phyloP scores from a whole-genome alignment of 1,140 invertebrate genomes.

The Panagrolaimus sp. region DNA sequence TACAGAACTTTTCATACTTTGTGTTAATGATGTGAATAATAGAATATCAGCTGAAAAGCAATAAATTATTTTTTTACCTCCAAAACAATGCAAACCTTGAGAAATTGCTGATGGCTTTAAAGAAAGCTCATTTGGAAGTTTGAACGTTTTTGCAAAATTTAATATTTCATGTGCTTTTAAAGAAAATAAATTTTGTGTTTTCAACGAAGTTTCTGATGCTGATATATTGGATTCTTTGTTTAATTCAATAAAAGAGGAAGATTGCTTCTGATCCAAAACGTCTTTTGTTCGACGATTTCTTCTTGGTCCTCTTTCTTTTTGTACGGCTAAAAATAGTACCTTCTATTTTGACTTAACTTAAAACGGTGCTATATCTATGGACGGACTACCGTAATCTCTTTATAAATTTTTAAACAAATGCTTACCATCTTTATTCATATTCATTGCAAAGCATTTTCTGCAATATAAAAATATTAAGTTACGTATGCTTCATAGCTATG shows the following conservation, averaged over 20 bases:
- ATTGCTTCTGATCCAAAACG: not conserved
- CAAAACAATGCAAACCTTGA: no score
- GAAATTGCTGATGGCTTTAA: no score
- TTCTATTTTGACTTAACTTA: no score
- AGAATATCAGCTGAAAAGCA: conserved; percentile 8
- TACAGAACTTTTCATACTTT: conserved; percentile 17
- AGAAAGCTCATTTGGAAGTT: conserved; percentile 11
- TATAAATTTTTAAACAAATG: conserved; percentile 20
- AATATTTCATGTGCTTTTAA: not conserved
- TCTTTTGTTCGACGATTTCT: not conserved
- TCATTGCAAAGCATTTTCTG: conserved; percentile 69
- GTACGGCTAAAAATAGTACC: conserved; percentile 70
- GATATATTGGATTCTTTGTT: not conserved
- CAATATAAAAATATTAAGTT: no score
- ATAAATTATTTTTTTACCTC: no score
- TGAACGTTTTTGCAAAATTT: not conserved
- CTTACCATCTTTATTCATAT: conserved; percentile 73
- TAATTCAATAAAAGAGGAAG: not conserved
- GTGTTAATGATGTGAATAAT: conserved; percentile 12
- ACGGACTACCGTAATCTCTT: no score
- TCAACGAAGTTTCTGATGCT: not conserved
- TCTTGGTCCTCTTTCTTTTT: conserved; percentile 71
- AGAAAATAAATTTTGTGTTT: no score
- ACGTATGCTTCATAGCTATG: not conserved
- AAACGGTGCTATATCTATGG: no score